Evolutionary conservation across 2,888 invertebrate genomes (phyloP).

Genomic region (Cheilosia impressa): DNA sequence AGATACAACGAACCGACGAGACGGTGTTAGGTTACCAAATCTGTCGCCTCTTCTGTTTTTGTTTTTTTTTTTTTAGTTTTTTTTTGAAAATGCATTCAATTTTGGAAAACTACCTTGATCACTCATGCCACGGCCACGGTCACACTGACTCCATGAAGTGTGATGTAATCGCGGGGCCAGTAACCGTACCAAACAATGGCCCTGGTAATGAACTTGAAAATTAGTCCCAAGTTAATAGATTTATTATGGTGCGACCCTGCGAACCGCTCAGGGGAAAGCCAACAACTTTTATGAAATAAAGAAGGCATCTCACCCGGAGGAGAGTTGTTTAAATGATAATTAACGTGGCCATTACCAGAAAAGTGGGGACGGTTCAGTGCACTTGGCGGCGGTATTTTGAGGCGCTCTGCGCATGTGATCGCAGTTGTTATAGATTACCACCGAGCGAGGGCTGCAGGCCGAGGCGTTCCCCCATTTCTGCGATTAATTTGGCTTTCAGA

Average conservation of each 20-base stretch:
- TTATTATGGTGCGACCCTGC: slow-evolving; percentile 37
- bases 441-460: too few species aligned
- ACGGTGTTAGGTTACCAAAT: not conserved
- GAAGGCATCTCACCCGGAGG: slow-evolving; percentile 1
- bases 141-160: slow-evolving; percentile 25
- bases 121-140: not conserved
- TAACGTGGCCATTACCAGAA: slow-evolving; percentile 32
- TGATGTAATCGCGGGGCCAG: slow-evolving; percentile 39
- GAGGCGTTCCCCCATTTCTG: too few species aligned
- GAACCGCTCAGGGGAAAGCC: not conserved
- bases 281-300: slow-evolving; percentile 1
- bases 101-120: not conserved
- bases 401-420: not conserved
- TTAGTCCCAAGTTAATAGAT: slow-evolving; percentile 37
- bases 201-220: slow-evolving; percentile 63
- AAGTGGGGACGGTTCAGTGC: slow-evolving; percentile 8
- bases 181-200: slow-evolving; percentile 36
- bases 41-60: too few species aligned
- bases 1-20: not conserved
- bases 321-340: slow-evolving; percentile 31
- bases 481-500: too few species aligned
- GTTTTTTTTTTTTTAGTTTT: not conserved
- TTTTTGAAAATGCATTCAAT: not conserved
- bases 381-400: slow-evolving; percentile 1
- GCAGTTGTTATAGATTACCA: not conserved